Conservation (phyloP, 2,888 invertebrate species). For the Aleiodes testaceus region DNA sequence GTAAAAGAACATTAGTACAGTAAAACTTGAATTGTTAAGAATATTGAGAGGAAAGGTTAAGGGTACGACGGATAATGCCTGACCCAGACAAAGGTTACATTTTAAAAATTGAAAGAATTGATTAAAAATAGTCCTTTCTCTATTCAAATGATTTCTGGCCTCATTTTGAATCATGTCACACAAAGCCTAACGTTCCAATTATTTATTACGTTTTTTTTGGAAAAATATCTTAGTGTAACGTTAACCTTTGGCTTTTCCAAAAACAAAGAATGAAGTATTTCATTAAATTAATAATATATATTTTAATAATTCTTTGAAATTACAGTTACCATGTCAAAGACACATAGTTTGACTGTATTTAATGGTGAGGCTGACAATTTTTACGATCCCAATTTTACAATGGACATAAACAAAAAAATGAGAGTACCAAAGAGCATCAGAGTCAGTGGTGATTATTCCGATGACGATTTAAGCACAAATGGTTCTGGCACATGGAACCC, state of each 20-base stretch:
- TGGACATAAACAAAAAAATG: constrained; percentile 87
- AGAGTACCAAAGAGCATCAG: constrained; percentile 86
- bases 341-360: constrained; percentile 78
- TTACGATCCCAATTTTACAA: constrained; percentile 83
- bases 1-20: constrained; percentile 51
- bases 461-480: constrained; percentile 78
- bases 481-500: constrained; percentile 77
- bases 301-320: constrained; percentile 15
- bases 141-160: neutral
- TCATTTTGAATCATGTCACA: neutral
- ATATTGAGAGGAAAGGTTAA: constrained; percentile 14
- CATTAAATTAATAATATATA: neutral
- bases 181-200: neutral
- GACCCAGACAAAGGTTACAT: constrained; percentile 39
- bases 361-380: constrained; percentile 76
- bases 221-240: neutral
- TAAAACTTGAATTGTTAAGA: neutral
- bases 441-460: constrained; percentile 81
- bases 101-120: constrained; percentile 11
- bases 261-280: too few species aligned
- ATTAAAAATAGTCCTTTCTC: neutral
- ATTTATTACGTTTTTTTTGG: constrained; percentile 12
- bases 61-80: constrained; percentile 37
- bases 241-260: too few species aligned
- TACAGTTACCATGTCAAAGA: constrained; percentile 75